Conservation (phyloP, 2,797 vertebrate species). For the Steatocranus sp. region DNA sequence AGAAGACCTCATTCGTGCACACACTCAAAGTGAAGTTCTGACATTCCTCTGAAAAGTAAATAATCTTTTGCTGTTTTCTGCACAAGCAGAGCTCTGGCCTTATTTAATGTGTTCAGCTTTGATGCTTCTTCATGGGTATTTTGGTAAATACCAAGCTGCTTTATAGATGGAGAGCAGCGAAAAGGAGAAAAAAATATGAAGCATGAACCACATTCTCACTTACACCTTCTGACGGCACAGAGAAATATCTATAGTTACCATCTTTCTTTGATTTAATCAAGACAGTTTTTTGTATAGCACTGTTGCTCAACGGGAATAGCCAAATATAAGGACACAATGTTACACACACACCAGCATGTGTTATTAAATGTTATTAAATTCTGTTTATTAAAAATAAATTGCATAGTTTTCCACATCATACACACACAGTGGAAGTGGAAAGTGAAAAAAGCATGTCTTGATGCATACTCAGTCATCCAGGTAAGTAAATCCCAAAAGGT, state of each 20-base stretch:
- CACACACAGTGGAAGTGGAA: background rate
- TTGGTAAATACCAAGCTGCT: background rate
- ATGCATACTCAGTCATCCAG: background rate
- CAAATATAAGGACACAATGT: background rate
- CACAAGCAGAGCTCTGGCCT: background rate
- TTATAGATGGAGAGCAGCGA: background rate
- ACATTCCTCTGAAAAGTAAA: background rate
- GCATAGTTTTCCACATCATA: background rate
- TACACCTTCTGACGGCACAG: background rate
- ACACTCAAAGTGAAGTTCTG: background rate
- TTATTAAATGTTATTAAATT: background rate
- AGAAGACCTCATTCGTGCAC: slow-evolving; percentile 6
- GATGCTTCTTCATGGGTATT: background rate
- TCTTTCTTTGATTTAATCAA: background rate
- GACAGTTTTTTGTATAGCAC: background rate
- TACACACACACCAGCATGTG: background rate
- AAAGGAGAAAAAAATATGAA: background rate
- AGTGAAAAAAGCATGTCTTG: background rate
- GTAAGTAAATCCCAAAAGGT: background rate
- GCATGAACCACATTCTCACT: background rate
- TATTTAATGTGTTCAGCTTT: background rate
- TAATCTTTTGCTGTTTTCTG: background rate
- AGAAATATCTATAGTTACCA: background rate
- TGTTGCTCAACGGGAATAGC: slow-evolving; percentile 29
- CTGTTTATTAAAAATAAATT: background rate